These are phyloP conservation scores for Tolypeutes matacus DNA, from an alignment of 2,797 vertebrate genomes.

Conservation along the genomic window DNA sequence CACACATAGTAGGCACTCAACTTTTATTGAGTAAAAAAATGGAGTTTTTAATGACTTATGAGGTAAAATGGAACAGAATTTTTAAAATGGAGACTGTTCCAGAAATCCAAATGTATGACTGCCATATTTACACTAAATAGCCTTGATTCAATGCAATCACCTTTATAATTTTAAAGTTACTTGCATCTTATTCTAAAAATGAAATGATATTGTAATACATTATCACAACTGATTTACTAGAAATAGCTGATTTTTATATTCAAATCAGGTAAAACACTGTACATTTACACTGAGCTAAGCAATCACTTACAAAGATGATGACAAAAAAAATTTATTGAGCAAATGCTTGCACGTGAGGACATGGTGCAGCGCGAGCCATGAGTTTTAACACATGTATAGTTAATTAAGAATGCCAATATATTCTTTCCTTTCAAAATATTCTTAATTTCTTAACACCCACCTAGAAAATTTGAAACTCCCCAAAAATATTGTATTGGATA, in stretches of 20 bases:
- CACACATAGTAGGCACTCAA: neutral
- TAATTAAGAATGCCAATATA: slow-evolving; percentile 16
- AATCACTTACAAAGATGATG: neutral
- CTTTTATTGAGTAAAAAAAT: slow-evolving; percentile 9
- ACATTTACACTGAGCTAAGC: neutral
- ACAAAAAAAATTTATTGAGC: neutral
- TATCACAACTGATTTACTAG: neutral
- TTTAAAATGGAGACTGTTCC: neutral
- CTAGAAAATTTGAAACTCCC: slow-evolving; percentile 38
- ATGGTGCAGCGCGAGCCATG: rapidly evolving
- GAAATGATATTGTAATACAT: neutral
- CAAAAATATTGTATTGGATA: neutral
- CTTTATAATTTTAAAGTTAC: slow-evolving; percentile 11
- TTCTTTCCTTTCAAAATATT: neutral
- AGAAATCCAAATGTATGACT: neutral
- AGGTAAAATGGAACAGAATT: neutral
- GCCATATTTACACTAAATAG: neutral
- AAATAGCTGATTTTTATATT: slow-evolving; percentile 45
- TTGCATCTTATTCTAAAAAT: neutral
- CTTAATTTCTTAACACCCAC: slow-evolving; percentile 30
- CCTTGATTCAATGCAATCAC: neutral
- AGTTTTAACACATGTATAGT: neutral
- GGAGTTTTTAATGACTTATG: neutral
- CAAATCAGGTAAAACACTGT: neutral
- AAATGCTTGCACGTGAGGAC: neutral